A percentile compares a stretch with the other conserved stretches of the same genome.
Evolutionary conservation across 2,888 invertebrate species (phyloP).

Genomic region (Nomada goodeniana): DNA sequence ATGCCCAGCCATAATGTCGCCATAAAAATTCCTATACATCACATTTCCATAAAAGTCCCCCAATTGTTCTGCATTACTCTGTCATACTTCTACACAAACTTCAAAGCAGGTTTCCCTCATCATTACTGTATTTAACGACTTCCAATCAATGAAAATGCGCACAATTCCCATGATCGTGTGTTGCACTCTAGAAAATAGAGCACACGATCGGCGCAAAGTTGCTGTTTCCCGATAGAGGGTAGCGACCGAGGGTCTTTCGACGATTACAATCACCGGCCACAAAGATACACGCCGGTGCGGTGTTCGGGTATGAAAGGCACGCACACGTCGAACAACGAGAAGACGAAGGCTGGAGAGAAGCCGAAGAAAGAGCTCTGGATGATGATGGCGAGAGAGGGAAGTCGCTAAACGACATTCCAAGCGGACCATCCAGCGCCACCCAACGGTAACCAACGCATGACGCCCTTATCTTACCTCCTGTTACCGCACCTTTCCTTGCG

Average conservation of each 20-base stretch:
- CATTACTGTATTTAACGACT: too few species aligned
- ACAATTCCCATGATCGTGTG: too few species aligned
- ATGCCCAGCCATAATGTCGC: too few species aligned
- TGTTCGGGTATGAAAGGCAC: constrained; percentile 56
- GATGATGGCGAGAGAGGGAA: constrained; percentile 79
- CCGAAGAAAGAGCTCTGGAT: constrained; percentile 64
- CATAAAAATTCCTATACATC: too few species aligned
- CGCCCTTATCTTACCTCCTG: constrained; percentile 78
- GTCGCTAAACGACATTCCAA: constrained; percentile 84
- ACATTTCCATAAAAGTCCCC: too few species aligned
- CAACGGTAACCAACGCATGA: constrained; percentile 83
- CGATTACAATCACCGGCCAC: constrained; percentile 60
- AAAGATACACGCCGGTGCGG: constrained; percentile 49
- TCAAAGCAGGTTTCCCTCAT: neutral
- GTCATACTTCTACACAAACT: neutral
- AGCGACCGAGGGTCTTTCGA: constrained; percentile 41
- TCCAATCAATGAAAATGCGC: too few species aligned
- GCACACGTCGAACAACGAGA: constrained; percentile 39
- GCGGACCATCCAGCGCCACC: constrained; percentile 82
- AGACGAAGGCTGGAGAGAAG: constrained; percentile 44
- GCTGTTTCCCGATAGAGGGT: constrained; percentile 32
- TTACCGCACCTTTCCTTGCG: constrained; percentile 70
- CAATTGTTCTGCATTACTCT: too few species aligned
- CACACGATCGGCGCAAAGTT: neutral
- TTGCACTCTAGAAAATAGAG: neutral